Evolutionary conservation across 2,797 vertebrate species (phyloP).

Genomic region (Danio jaintianensis): DNA sequence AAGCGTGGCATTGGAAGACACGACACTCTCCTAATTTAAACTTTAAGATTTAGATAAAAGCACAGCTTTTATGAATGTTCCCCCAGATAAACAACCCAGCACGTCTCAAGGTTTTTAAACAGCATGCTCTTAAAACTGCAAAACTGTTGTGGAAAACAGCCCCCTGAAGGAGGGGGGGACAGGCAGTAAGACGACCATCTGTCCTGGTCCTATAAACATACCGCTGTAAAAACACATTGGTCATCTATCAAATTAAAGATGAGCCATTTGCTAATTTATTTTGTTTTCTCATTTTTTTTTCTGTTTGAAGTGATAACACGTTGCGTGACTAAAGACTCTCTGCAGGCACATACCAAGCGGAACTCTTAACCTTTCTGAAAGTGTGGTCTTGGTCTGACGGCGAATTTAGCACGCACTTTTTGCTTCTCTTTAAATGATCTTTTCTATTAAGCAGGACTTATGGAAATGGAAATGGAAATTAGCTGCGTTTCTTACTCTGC

Average conservation of each 20-base stretch:
- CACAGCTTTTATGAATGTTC: constrained; percentile 50
- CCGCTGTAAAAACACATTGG: constrained; percentile 52
- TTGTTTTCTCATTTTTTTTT: constrained; percentile 4
- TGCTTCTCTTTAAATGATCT: neutral
- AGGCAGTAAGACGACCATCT: constrained; percentile 44
- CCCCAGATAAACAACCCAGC: constrained; percentile 42
- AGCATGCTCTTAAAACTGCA: constrained; percentile 29
- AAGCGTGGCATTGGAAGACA: constrained; percentile 20
- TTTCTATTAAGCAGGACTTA: neutral
- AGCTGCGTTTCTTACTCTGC: constrained; percentile 3
- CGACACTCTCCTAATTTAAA: constrained; percentile 37
- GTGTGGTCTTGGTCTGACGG: constrained; percentile 2
- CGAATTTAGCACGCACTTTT: neutral
- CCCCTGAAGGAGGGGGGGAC: constrained; percentile 20
- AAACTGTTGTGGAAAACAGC: constrained; percentile 41
- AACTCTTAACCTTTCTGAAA: constrained; percentile 36
- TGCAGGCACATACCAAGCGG: neutral
- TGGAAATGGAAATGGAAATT: neutral
- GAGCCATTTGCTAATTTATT: constrained; percentile 23
- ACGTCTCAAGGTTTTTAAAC: constrained; percentile 43
- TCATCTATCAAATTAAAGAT: constrained; percentile 33
- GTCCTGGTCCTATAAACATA: constrained; percentile 19
- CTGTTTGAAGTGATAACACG: neutral
- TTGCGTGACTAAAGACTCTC: constrained; percentile 14
- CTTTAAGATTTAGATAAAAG: constrained; percentile 43